Percentiles rank a stretch among this genome's conserved stretches.
These are phyloP conservation scores for Rhizomys pruinosus DNA, from an alignment of 2,113 vertebrate genomes.

Conservation along the genomic window DNA sequence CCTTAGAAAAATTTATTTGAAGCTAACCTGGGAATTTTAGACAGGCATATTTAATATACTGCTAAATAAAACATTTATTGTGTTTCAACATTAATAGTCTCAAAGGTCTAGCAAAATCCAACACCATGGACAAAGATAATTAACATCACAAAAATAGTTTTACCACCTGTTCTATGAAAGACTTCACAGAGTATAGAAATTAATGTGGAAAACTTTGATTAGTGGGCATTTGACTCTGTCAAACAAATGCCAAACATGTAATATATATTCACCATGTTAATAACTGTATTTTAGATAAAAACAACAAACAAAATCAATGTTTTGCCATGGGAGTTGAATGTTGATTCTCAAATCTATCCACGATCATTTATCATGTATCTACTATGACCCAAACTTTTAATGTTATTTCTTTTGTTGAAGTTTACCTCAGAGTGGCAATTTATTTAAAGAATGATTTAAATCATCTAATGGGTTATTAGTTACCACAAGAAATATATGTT, in stretches of 20 bases:
- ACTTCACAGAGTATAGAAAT: neutral
- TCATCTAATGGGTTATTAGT: too few species aligned
- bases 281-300: slow-evolving; percentile 25
- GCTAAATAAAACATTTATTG: slow-evolving; percentile 29
- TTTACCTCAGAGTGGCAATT: too few species aligned
- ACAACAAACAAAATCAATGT: neutral
- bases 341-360: neutral
- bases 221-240: neutral
- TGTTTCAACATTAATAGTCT: neutral
- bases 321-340: neutral
- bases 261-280: neutral
- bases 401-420: too few species aligned
- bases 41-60: neutral
- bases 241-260: neutral
- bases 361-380: too few species aligned
- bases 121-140: neutral
- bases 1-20: neutral
- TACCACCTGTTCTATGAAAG: neutral
- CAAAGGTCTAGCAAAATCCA: slow-evolving; percentile 16
- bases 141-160: neutral
- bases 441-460: too few species aligned
- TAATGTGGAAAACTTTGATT: neutral
- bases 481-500: too few species aligned
- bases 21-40: neutral
- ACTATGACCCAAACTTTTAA: too few species aligned